Conservation (phyloP, 2,113 vertebrate genomes). For the Ornithorhynchus anatinus region DNA sequence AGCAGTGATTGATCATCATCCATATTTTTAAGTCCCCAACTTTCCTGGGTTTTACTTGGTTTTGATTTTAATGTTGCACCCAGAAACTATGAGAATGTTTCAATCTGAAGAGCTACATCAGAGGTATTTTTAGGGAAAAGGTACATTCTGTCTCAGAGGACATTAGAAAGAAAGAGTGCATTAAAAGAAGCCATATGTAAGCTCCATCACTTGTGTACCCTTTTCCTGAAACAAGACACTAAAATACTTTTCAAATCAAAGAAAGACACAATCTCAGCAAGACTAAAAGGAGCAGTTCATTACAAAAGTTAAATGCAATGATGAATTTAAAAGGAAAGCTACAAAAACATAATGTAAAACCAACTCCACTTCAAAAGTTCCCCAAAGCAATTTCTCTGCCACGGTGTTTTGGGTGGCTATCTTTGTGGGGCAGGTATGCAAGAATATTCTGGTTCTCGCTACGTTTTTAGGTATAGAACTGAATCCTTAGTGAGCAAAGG, state of each 20-base stretch:
- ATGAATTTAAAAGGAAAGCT: not conserved
- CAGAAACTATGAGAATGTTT: too few relatives aligned
- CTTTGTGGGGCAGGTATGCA: not conserved
- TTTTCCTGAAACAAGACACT: not conserved
- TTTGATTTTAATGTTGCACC: too few relatives aligned
- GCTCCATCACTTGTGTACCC: not conserved
- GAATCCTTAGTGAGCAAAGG: not conserved
- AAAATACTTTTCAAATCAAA: not conserved
- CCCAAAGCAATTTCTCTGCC: not conserved
- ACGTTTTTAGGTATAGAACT: not conserved
- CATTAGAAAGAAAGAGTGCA: not conserved
- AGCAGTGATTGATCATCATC: too few relatives aligned
- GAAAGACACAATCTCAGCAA: not conserved
- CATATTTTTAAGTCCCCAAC: fast-evolving
- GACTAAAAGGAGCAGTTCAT: not conserved
- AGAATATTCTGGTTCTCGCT: not conserved
- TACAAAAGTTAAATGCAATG: not conserved
- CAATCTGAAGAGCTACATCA: not conserved
- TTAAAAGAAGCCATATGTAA: not conserved
- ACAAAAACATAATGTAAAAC: not conserved
- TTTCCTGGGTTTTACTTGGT: too few relatives aligned
- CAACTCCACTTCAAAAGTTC: not conserved
- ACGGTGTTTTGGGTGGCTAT: not conserved
- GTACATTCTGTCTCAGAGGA: not conserved
- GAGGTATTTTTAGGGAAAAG: not conserved